phyloP scores from a whole-genome alignment of 2,797 vertebrate genomes.

The Molossus molossus region DNA sequence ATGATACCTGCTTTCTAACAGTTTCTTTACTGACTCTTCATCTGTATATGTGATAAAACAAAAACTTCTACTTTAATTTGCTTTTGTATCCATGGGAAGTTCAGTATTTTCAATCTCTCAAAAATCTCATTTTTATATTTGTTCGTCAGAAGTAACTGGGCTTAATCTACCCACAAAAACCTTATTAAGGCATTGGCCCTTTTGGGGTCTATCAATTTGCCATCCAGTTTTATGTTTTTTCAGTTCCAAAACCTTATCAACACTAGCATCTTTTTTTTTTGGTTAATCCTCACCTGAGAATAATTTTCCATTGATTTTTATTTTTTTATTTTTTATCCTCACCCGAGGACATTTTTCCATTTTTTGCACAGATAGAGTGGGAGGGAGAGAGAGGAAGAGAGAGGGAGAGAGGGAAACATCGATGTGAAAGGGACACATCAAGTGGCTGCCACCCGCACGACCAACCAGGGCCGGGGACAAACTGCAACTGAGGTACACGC shows the following conservation, averaged over 20 bases:
- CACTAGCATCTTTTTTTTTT: conserved; percentile 91
- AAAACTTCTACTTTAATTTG: conserved; percentile 94
- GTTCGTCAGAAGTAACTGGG: conserved; percentile 94
- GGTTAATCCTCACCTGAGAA: too few relatives aligned
- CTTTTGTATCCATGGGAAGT: conserved; percentile 94
- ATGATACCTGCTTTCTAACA: conserved; percentile 94
- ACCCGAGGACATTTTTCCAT: too few relatives aligned
- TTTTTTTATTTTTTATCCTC: conserved; percentile 78
- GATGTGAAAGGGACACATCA: too few relatives aligned
- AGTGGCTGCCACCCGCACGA: too few relatives aligned
- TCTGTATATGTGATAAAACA: conserved; percentile 94
- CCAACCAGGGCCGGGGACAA: too few relatives aligned
- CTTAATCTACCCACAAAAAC: conserved; percentile 94
- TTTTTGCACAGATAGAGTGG: too few relatives aligned
- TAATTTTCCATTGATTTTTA: too few relatives aligned
- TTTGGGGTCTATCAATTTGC: conserved; percentile 94
- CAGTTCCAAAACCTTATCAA: conserved; percentile 94
- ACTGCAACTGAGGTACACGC: too few relatives aligned
- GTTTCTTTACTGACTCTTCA: conserved; percentile 94
- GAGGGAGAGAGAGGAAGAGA: too few relatives aligned
- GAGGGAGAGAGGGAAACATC: too few relatives aligned
- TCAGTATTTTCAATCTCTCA: conserved; percentile 95
- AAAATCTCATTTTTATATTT: conserved; percentile 93
- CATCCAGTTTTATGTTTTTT: conserved; percentile 95
- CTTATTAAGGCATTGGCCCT: conserved; percentile 94